Base-by-base conservation (phyloP, 2,113 vertebrate species). In the Prinia subflava region DNA sequence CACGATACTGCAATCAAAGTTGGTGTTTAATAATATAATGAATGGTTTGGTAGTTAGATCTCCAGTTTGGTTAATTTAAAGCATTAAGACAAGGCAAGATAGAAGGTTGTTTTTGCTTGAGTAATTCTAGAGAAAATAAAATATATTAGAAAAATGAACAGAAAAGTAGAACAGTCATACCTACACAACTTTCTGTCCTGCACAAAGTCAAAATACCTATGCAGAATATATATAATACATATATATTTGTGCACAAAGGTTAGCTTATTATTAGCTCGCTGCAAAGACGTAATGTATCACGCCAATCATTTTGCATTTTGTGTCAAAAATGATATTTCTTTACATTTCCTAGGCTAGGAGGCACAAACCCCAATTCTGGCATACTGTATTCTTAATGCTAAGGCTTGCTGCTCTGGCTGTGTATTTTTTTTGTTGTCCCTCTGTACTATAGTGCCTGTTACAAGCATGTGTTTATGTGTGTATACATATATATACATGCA, bases 11-110 rank as follows among this genome's bases (percentile, higher is more conserved):
- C 98, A 99, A 99, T 98, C 98, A 98, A 99, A 98, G 97, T 99
- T 98, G 98, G 98, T 99, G 98, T 98, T 98, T 98, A 98, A 98
- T 98, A 98, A 99, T 98, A 98, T 98, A 98, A 99, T 98, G 98
- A 98, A 99, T 96, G 94, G 99, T 99, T 99, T 99, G 99, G 98
- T 99, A 98, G 98, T 98, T 98, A 98, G 98, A 99, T 99, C 99
- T 99, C 98, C 99, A 99, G 98, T 99, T 99, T 99, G 99, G 99
- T 99, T 99, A 98, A 98, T 99, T 99, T 99, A 99, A 99, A 99
- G 99, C 99, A 98, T 99, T 99, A 99, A 99, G 99, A 99, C 98
- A 99, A 99, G 99, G 99, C 99, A 99, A 99, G 98, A 99, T 99
- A 99, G 98, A 99, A 99, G 99, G 99, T 98, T 98, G 98, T 97